phyloP scores from a whole-genome alignment of 2,888 invertebrate genomes.

The Meiosimyza decipiens region DNA sequence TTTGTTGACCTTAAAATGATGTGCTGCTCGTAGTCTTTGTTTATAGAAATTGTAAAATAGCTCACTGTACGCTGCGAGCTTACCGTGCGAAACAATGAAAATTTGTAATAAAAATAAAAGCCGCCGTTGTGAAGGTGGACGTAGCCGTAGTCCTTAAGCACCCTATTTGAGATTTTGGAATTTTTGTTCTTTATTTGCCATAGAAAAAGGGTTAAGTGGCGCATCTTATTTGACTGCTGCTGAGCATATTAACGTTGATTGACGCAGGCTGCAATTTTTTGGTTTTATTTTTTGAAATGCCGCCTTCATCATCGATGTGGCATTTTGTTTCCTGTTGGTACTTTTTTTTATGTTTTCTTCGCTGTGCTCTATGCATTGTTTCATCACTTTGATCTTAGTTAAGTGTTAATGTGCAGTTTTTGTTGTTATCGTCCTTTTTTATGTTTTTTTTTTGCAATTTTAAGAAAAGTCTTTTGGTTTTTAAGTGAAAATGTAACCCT shows the following conservation, averaged over 20 bases:
- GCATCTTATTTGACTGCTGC: conserved; percentile 21
- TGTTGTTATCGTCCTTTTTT: background rate
- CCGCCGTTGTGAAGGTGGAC: background rate
- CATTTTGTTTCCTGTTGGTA: conserved; percentile 10
- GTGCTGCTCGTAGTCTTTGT: no score
- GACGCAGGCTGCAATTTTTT: conserved; percentile 17
- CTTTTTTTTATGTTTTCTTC: background rate
- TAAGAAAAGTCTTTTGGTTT: background rate
- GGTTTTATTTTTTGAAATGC: background rate
- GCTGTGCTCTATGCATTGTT: background rate
- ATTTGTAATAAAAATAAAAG: conserved; percentile 30
- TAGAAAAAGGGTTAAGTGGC: conserved; percentile 25
- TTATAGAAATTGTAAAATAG: no score
- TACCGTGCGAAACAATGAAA: conserved; percentile 31
- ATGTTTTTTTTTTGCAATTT: background rate
- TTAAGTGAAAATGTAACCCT: background rate
- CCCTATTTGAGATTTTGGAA: background rate
- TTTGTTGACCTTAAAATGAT: no score
- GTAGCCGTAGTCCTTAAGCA: conserved; percentile 10
- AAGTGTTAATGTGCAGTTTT: conserved; percentile 3
- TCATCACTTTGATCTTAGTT: conserved; percentile 28
- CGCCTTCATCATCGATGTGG: background rate
- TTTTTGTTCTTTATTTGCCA: background rate
- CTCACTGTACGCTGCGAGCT: background rate
- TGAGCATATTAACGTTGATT: conserved; percentile 26